Evolutionary conservation across 2,888 invertebrate genomes (phyloP).

Genomic region (Orthosia cruda): DNA sequence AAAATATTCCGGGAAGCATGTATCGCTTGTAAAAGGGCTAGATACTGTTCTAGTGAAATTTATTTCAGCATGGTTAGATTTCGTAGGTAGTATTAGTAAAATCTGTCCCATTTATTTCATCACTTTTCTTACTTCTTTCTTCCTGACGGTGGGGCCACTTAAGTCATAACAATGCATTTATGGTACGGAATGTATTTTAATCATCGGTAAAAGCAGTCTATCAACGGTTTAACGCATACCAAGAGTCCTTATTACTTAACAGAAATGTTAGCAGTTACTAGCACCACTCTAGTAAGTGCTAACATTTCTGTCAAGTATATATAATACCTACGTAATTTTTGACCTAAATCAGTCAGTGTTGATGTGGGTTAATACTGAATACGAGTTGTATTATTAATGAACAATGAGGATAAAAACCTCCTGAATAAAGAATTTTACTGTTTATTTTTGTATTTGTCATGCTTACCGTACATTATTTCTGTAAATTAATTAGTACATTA

Average conservation of each 20-base stretch:
- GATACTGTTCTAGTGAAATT: not conserved
- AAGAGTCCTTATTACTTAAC: no score
- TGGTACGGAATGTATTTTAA: no score
- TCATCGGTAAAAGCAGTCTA: no score
- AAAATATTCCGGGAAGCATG: not conserved
- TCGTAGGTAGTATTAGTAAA: no score
- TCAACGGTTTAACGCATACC: no score
- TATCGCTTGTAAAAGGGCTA: not conserved
- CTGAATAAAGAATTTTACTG: not conserved
- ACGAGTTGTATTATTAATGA: constrained; percentile 7
- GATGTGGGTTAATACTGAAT: constrained; percentile 15
- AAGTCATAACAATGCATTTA: no score
- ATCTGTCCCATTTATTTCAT: constrained; percentile 33
- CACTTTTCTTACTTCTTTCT: constrained; percentile 64
- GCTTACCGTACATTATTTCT: not conserved
- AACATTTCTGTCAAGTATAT: no score
- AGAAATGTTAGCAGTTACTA: not conserved
- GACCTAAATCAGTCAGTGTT: constrained; percentile 35
- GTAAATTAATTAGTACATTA: not conserved
- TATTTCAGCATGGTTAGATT: not conserved
- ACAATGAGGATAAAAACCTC: not conserved
- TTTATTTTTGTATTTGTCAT: not conserved
- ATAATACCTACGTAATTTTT: constrained; percentile 14
- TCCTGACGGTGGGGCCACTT: constrained; percentile 64
- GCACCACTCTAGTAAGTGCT: no score